Percentiles rank a stretch among this genome's conserved stretches.
Conservation (phyloP, 2,888 invertebrate genomes). For the Ectemnius cavifrons region DNA sequence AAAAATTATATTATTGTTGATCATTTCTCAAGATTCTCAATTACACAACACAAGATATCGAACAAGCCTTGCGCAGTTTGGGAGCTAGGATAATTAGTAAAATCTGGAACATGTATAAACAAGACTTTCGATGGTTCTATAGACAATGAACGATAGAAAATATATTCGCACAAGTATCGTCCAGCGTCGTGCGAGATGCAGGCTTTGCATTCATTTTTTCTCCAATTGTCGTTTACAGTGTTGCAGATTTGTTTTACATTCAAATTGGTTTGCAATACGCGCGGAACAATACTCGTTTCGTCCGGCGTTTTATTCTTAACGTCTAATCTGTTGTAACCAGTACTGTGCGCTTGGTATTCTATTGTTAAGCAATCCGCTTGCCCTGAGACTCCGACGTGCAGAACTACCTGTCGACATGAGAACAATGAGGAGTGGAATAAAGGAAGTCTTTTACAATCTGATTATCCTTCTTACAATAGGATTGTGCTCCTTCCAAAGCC, state of each 20-base stretch:
- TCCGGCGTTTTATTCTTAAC: slow-evolving; percentile 73
- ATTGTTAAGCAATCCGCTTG: slow-evolving; percentile 82
- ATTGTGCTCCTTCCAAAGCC: slow-evolving; percentile 84
- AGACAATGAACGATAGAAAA: slow-evolving; percentile 87
- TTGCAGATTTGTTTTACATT: slow-evolving; percentile 80
- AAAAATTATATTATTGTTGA: background rate
- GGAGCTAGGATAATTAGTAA: slow-evolving; percentile 81
- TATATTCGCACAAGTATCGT: slow-evolving; percentile 90
- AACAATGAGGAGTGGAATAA: background rate
- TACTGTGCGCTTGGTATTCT: slow-evolving; percentile 84
- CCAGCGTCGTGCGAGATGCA: slow-evolving; percentile 83
- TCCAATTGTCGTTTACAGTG: slow-evolving; percentile 78
- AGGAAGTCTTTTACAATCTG: background rate
- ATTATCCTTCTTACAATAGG: slow-evolving; percentile 81
- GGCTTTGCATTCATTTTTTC: slow-evolving; percentile 74
- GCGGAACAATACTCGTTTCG: slow-evolving; percentile 79
- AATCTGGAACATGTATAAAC: slow-evolving; percentile 90
- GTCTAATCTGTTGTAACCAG: slow-evolving; percentile 81
- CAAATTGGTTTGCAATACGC: slow-evolving; percentile 80
- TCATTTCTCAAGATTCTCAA: slow-evolving; percentile 35
- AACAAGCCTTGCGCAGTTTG: slow-evolving; percentile 81
- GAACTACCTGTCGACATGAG: slow-evolving; percentile 82
- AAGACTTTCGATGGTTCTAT: slow-evolving; percentile 82
- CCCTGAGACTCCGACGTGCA: slow-evolving; percentile 89
- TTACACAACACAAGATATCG: slow-evolving; percentile 73